phyloP scores from a whole-genome alignment of 2,888 invertebrate species.

The Ditula angustiorana region DNA sequence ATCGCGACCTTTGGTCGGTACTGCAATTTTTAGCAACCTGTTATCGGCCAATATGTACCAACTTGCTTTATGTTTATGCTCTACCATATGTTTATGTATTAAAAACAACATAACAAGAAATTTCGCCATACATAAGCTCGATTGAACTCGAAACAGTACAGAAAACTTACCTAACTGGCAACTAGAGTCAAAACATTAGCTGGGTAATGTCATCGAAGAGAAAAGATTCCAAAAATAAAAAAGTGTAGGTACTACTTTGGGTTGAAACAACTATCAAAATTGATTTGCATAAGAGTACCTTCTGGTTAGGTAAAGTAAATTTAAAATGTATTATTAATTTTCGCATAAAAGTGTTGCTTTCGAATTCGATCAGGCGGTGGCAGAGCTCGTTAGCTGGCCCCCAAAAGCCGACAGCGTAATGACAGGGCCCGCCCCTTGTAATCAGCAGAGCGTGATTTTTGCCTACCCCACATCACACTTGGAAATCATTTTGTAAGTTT shows the following conservation, averaged over 20 bases:
- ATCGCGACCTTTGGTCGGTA: constrained; percentile 35
- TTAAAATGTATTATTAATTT: constrained; percentile 36
- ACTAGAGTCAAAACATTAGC: no score
- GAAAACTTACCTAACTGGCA: no score
- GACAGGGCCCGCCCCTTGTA: constrained; percentile 75
- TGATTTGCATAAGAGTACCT: neutral
- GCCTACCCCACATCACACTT: constrained; percentile 78
- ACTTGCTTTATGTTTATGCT: neutral
- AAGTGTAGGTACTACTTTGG: neutral
- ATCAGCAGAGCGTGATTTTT: constrained; percentile 69
- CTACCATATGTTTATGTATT: neutral
- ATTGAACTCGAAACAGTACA: neutral
- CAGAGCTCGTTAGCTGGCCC: constrained; percentile 65
- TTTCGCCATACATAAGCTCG: neutral
- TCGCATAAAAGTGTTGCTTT: constrained; percentile 43
- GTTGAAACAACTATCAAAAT: neutral
- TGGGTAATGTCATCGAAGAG: no score
- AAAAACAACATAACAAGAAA: neutral
- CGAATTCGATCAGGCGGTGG: constrained; percentile 42
- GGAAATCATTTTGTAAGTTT: constrained; percentile 72
- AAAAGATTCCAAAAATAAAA: no score
- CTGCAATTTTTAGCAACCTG: constrained; percentile 36
- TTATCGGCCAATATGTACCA: constrained; percentile 9
- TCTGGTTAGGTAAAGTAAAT: constrained; percentile 11
- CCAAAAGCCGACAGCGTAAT: constrained; percentile 66